Evolutionary conservation across 2,113 vertebrate genomes (phyloP).

Genomic region (Urocolius indicus): DNA sequence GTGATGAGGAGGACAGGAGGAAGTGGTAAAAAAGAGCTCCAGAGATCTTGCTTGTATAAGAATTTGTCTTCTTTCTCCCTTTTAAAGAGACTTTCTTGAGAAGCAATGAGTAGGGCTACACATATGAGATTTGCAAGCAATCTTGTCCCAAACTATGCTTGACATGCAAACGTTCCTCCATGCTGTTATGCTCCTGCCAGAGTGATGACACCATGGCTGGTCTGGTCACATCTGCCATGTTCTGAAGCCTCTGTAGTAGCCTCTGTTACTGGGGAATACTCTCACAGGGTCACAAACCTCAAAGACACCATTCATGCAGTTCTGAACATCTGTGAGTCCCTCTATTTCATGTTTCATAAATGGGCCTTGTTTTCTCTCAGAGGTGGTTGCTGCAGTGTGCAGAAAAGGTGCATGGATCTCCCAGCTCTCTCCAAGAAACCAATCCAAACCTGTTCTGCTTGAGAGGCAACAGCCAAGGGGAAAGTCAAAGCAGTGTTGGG

Average conservation of each 20-base stretch:
- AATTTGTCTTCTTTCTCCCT: neutral
- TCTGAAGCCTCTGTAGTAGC: neutral
- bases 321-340: neutral
- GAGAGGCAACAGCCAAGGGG: neutral
- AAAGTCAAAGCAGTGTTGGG: neutral
- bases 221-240: neutral
- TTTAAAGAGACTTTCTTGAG: neutral
- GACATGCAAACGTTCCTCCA: neutral
- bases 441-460: neutral
- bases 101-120: neutral
- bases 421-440: neutral
- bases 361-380: neutral
- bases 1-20: neutral
- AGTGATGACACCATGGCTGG: neutral
- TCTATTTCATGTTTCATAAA: neutral
- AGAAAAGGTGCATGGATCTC: neutral
- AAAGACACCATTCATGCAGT: rapidly evolving
- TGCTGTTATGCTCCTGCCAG: neutral
- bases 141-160: neutral
- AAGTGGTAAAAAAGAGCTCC: neutral
- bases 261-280: neutral
- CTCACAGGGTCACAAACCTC: neutral
- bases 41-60: neutral
- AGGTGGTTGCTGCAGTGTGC: neutral
- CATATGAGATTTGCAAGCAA: neutral